Conservation (phyloP, 2,797 vertebrate genomes). For the Micrastur ruficollis region DNA sequence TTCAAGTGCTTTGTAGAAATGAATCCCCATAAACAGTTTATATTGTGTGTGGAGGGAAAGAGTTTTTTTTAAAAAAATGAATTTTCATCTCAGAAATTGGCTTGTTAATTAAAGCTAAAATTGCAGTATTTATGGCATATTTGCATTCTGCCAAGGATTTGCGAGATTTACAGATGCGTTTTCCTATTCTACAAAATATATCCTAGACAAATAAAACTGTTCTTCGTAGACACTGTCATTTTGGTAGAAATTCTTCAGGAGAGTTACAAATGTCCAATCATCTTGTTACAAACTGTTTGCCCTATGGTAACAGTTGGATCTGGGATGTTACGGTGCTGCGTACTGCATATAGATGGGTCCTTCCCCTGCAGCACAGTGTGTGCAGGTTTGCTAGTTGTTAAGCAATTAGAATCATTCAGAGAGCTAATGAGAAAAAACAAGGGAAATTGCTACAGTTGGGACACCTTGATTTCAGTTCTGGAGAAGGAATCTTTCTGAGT, state of each 20-base stretch:
- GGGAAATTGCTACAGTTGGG: neutral
- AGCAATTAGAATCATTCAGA: neutral
- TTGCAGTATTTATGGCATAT: neutral
- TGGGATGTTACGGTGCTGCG: neutral
- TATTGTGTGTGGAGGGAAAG: neutral
- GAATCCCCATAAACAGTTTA: neutral
- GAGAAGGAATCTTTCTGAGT: neutral
- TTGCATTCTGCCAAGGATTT: neutral
- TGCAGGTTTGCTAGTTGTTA: neutral
- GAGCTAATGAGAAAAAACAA: neutral
- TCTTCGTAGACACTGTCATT: neutral
- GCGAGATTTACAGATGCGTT: neutral
- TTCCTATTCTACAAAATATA: neutral
- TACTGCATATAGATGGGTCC: neutral
- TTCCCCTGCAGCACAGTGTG: neutral
- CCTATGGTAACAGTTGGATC: neutral
- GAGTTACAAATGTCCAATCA: neutral
- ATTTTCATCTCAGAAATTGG: neutral
- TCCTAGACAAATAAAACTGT: neutral
- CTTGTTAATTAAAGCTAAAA: neutral
- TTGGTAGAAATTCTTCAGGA: neutral
- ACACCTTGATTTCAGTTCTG: neutral
- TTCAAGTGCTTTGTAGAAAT: neutral
- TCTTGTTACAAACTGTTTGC: neutral
- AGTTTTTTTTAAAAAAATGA: neutral